These are phyloP conservation scores for Amblyopsis hoosieri DNA, from an alignment of 2,797 vertebrate species.

Conservation along the genomic window DNA sequence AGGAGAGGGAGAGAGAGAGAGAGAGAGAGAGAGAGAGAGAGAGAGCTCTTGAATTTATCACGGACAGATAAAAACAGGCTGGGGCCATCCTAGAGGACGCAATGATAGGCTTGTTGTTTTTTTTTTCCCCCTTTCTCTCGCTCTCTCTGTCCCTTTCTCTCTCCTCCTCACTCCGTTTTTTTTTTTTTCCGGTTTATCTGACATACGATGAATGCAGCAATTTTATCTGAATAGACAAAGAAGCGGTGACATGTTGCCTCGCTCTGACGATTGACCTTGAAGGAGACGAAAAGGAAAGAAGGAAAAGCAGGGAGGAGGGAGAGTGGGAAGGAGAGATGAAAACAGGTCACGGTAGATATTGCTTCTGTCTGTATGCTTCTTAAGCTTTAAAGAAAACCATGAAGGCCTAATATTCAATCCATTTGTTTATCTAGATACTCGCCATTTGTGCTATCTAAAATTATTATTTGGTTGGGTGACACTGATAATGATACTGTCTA, in stretches of 20 bases:
- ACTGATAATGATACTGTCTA: no score
- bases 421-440: no score
- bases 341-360: slow-evolving; percentile 35
- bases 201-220: slow-evolving; percentile 80
- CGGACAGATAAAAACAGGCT: slow-evolving; percentile 78
- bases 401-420: no score
- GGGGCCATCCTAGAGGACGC: slow-evolving; percentile 68
- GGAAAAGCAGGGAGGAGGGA: slow-evolving; percentile 15
- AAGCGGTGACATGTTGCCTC: slow-evolving; percentile 70
- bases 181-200: slow-evolving; percentile 79
- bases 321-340: slow-evolving; percentile 43
- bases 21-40: slow-evolving; percentile 49
- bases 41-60: slow-evolving; percentile 82
- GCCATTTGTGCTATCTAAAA: no score
- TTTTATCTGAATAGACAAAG: slow-evolving; percentile 84
- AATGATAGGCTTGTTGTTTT: slow-evolving; percentile 62
- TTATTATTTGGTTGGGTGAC: no score
- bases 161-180: slow-evolving; percentile 43
- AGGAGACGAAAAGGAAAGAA: slow-evolving; percentile 58
- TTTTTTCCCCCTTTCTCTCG: slow-evolving; percentile 9
- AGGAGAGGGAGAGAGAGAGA: slow-evolving; percentile 38
- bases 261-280: slow-evolving; percentile 81
- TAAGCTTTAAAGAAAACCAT: no score
- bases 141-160: slow-evolving; percentile 31
- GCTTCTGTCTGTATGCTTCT: slow-evolving; percentile 34